Evolutionary conservation across 2,888 invertebrate species (phyloP), one percentile per base, ranked within the genome.

Genomic region (Rotaria sp.): DNA sequence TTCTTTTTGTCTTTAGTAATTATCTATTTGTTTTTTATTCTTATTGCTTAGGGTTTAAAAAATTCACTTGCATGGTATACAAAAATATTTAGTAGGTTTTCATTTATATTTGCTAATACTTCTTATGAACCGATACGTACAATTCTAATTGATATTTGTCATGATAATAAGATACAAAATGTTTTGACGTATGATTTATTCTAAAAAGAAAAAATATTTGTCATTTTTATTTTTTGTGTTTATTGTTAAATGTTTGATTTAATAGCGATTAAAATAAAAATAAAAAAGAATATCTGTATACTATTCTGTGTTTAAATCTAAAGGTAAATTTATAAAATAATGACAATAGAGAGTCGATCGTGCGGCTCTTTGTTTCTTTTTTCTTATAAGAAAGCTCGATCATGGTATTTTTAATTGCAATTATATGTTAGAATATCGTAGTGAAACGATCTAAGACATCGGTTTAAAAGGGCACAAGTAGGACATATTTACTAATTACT

Each of bases 141-240:
- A 45, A 26, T 41, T 80, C 41, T 80, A 15, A 41, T 80, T 45
- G 80, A 80, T 80, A 80, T 80, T 26, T 80, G 80, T n/a, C 80
- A n/a, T 26, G 80, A 80, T 26, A 41, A 2, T 26, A 26, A 80
- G n/a, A 80, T 80, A 26, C 80, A 80, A 45, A 45, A 30, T 67
- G 67, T 67, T 67, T 67, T 67, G 67, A 67, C 38, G 67, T 21
- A 67, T 35, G 67, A 67, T 35, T 67, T 67, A 30, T 67, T 67
- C 38, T 67, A 35, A 67, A 7, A 5, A 35, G 15, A 55, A 26
- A 8, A 26, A 55, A 15, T n/a, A 8, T 18, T 30, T 26, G 4
- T 13, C 15, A 30, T 67, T 30, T 30, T 15, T n/a, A 7, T 7
- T 26, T 57, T 24, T n/a, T 3, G 15, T 13, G 18, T 67, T 30